Conservation (phyloP, 2,113 vertebrate genomes). For the Centropristis striata region DNA sequence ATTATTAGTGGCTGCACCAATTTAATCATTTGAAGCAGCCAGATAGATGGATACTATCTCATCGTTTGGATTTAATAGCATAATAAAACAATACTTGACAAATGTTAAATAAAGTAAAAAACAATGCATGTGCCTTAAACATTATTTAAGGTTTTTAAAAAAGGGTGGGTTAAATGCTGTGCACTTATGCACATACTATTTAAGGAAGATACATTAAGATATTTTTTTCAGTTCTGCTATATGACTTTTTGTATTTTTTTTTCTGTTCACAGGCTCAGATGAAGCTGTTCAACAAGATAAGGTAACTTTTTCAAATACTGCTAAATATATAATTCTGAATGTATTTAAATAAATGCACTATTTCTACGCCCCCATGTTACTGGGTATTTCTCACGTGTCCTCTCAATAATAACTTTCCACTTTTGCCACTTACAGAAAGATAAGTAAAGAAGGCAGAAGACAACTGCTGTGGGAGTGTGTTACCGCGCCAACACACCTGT, state of each 20-base stretch:
- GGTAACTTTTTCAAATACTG: slow-evolving; percentile 46
- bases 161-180: background rate
- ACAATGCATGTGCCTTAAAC: too few species aligned
- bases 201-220: background rate
- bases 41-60: background rate
- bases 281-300: slow-evolving; percentile 60
- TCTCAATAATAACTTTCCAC: background rate
- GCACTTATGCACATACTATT: background rate
- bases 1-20: background rate
- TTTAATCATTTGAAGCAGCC: rapidly evolving
- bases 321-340: background rate
- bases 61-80: background rate
- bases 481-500: background rate
- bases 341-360: background rate
- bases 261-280: slow-evolving; percentile 53
- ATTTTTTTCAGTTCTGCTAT: background rate
- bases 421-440: slow-evolving; percentile 70
- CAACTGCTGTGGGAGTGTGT: background rate
- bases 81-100: background rate
- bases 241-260: slow-evolving; percentile 28
- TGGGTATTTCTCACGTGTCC: background rate
- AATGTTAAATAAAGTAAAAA: background rate
- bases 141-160: too few species aligned
- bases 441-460: slow-evolving; percentile 66
- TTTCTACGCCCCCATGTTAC: background rate